These are phyloP conservation scores for Venusia cambrica DNA, from an alignment of 2,888 invertebrate genomes.

Conservation along the genomic window DNA sequence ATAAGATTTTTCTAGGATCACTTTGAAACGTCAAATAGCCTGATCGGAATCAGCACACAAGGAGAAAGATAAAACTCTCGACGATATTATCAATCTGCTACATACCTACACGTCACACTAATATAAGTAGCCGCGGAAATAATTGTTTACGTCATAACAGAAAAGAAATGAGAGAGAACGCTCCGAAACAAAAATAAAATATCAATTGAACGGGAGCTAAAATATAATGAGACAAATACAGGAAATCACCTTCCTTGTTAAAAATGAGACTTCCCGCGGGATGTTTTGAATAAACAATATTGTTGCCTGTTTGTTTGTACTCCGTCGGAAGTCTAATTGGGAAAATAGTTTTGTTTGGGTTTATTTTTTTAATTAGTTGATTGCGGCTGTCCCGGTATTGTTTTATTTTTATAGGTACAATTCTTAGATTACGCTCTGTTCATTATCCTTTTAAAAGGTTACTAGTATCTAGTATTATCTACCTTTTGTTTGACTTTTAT, in stretches of 20 bases:
- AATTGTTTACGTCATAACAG: conserved; percentile 10
- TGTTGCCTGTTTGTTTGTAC: conserved; percentile 19
- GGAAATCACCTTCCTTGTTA: conserved; percentile 26
- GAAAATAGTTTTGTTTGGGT: conserved; percentile 12
- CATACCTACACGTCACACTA: too few species aligned
- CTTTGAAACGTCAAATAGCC: too few species aligned
- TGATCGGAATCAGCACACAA: too few species aligned
- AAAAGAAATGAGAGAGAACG: neutral
- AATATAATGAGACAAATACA: conserved; percentile 26
- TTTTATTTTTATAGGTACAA: too few species aligned
- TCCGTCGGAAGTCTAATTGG: conserved; percentile 14
- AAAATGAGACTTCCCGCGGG: conserved; percentile 22
- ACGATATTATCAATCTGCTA: too few species aligned
- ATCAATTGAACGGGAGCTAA: conserved; percentile 9
- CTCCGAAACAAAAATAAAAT: conserved; percentile 5
- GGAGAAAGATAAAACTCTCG: too few species aligned
- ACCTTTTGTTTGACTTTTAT: too few species aligned
- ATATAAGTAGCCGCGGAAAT: neutral
- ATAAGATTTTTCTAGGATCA: too few species aligned
- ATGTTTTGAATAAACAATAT: conserved; percentile 22
- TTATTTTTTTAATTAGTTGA: conserved; percentile 5
- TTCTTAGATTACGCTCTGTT: too few species aligned
- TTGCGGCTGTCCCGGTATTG: neutral
- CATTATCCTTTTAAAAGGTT: too few species aligned
- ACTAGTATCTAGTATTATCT: too few species aligned